Base-by-base conservation (phyloP, 2,888 invertebrate species). In the Leucoptera coffeella region DNA sequence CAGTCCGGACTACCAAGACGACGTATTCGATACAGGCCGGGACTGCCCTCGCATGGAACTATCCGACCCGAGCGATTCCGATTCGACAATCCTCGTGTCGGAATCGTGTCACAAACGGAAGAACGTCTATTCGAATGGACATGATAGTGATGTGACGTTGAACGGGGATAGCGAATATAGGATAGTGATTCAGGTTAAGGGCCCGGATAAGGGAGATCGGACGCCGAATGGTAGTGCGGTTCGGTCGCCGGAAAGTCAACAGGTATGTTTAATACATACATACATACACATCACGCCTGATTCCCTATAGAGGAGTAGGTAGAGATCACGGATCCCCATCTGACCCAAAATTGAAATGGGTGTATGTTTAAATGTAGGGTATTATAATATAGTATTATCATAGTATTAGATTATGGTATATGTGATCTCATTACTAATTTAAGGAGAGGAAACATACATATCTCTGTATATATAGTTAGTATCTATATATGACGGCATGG, bases 31-130 rank as follows among this genome's bases (percentile, higher is more conserved):
- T 35, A 80, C 82, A 41, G 79, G 82, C 28, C 78, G 85, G 39
- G 87, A 88, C 56, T 78, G 85, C 50, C 82, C 85, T 40, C 61
- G 78, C 25, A 88, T 89, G 87, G 85, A 84, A 50, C 77, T 89
- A 40, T 88, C 88, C 49, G 89, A 90, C 67, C 85, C 87, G 26
- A 88, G 87, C 53, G 89, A 90, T 67, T 88, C 88, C 40, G 89
- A 90, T 57, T 89, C 88, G 35, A 90, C 89, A 26, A 83, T 90
- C 39, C 73, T 90, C 28, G 88, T 87, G 31, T 88, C 87, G 29
- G 86, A 86, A 50, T 84, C 85, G 24, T 77, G 77, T 29, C 78
- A 79, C 49, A 76, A 65, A 29, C 56, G 65, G 6, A 62, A 58
- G 38, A 55, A 65, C 2, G 48, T 57, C 0, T 64, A 69, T 31